These are phyloP conservation scores for Xestia sexstrigata DNA, from an alignment of 2,888 invertebrate genomes.

Conservation along the genomic window DNA sequence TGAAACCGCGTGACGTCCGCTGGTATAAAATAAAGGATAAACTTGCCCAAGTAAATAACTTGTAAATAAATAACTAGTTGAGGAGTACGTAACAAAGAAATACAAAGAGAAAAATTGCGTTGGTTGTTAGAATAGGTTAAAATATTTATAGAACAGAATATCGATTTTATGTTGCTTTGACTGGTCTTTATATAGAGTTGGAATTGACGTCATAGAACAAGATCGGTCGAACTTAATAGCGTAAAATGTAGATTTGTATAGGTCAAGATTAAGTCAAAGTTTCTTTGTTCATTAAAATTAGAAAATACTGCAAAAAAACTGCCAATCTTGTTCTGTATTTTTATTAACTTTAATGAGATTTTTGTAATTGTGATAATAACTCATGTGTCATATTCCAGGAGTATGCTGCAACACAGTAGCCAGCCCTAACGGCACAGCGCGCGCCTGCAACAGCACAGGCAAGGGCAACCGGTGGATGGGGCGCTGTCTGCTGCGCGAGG, in stretches of 20 bases:
- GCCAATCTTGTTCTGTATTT: neutral
- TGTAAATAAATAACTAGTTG: too few species aligned
- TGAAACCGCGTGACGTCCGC: too few species aligned
- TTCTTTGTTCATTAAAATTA: neutral
- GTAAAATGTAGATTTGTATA: neutral
- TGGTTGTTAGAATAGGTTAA: neutral
- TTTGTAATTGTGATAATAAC: neutral
- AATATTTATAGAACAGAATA: constrained; percentile 12
- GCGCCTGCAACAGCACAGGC: constrained; percentile 67
- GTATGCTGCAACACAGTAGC: constrained; percentile 77
- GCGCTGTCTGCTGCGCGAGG: constrained; percentile 85
- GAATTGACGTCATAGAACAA: constrained; percentile 14
- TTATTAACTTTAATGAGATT: neutral
- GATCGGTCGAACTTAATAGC: constrained; percentile 6
- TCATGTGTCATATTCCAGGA: constrained; percentile 56
- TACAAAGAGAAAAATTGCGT: neutral
- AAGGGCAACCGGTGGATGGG: constrained; percentile 87
- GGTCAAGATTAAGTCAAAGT: neutral
- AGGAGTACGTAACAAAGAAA: neutral
- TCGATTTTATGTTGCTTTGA: constrained; percentile 12
- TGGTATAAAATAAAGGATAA: neutral
- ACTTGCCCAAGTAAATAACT: neutral
- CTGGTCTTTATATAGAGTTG: neutral
- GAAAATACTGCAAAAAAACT: neutral
- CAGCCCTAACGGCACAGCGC: constrained; percentile 65